Percentiles rank a stretch among this genome's conserved stretches.
These are phyloP conservation scores for Temnothorax curvispinosus DNA, from an alignment of 1,140 invertebrate species.

Conservation along the genomic window DNA sequence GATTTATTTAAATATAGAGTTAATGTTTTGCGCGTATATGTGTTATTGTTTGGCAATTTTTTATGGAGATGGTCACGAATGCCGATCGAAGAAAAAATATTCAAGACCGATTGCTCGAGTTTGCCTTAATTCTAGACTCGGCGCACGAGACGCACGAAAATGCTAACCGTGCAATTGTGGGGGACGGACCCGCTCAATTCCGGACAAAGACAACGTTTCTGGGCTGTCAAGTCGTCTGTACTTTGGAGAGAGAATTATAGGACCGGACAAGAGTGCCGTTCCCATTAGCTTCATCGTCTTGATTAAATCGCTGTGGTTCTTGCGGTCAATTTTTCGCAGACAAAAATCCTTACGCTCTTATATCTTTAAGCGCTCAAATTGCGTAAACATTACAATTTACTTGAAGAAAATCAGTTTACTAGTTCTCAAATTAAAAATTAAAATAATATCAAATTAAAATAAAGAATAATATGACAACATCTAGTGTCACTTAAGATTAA, in stretches of 20 bases:
- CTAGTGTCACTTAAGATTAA: neutral
- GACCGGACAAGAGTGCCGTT: slow-evolving; percentile 21
- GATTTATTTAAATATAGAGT: neutral
- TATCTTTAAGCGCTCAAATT: neutral
- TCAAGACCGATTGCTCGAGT: slow-evolving; percentile 6
- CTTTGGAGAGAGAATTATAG: slow-evolving; percentile 39
- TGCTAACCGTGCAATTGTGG: slow-evolving; percentile 26
- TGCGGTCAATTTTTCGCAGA: slow-evolving; percentile 13
- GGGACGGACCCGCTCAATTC: neutral
- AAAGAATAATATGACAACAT: neutral
- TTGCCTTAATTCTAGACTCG: slow-evolving; percentile 17
- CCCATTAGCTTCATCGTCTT: slow-evolving; percentile 62
- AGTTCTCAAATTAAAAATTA: neutral
- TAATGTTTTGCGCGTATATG: neutral
- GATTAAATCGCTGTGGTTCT: slow-evolving; percentile 60
- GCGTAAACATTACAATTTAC: neutral
- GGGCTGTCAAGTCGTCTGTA: slow-evolving; percentile 12
- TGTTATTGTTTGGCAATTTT: neutral
- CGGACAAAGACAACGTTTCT: slow-evolving; percentile 19
- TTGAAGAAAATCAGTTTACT: neutral
- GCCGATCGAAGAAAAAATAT: neutral
- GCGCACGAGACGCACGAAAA: slow-evolving; percentile 20
- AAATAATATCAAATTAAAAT: neutral
- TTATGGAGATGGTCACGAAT: neutral
- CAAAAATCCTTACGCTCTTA: slow-evolving; percentile 19